A percentile compares a stretch with the other conserved stretches of the same genome.
Conservation (phyloP, 2,888 invertebrate genomes). For the Himalopsyche japonica region DNA sequence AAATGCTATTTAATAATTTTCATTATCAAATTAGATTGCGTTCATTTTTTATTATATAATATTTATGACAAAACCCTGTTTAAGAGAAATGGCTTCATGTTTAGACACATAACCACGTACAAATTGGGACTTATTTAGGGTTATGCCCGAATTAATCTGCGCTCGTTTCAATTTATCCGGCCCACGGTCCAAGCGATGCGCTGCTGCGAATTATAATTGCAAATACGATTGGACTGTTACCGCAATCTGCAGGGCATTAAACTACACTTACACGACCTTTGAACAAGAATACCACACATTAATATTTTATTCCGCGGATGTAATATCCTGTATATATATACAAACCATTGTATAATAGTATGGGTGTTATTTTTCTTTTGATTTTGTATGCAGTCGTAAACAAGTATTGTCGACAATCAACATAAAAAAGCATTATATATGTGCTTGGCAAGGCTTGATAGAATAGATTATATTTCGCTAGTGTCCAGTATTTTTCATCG, state of each 20-base stretch:
- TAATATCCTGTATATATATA: not conserved
- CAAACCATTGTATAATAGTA: no score
- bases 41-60: no score
- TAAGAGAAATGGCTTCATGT: not conserved
- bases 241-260: not conserved
- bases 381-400: no score
- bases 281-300: not conserved
- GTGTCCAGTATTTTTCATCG: no score
- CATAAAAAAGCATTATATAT: no score
- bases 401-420: no score
- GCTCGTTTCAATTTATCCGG: not conserved
- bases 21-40: no score
- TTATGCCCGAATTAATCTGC: not conserved
- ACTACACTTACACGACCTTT: not conserved
- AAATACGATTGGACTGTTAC: not conserved
- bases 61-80: no score
- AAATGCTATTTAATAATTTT: no score
- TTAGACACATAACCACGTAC: not conserved
- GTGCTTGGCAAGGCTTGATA: no score
- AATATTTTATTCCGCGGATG: not conserved
- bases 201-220: not conserved
- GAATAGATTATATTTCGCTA: no score
- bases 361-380: no score
- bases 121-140: constrained; percentile 1
- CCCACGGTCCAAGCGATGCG: not conserved